Base-by-base conservation (phyloP, 2,797 vertebrate species). In the Enteromius trimaculatus region DNA sequence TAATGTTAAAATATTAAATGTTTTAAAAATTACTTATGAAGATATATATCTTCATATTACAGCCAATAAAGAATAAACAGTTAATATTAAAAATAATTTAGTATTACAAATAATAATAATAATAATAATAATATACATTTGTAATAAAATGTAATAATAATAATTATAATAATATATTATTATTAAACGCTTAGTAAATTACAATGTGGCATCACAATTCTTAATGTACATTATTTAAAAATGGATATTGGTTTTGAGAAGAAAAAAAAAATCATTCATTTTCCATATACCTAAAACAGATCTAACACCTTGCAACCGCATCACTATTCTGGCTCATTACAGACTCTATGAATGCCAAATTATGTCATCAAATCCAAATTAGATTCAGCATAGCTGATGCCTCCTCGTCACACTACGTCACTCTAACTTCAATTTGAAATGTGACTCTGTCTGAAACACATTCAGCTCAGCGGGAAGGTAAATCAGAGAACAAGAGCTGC, bases 401-500 rank as follows among this genome's bases (percentile, higher is more conserved):
- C 4, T 39, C 17, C 49, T 31, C 51, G 5, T 71, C 66, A 71
- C 51, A 55, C 23, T 47, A 76, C 60, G 80, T 81, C 55, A 71
- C 64, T n/a, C 65, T 37, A 62, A 66, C 72, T 77, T 26, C 66
- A 37, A n/a, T 66, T 34, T 34, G 13, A 55, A 55, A 79, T 17
- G 34, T n/a, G 31, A 29, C 23, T 66, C 49, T 72, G 4, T 1
- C 39, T 65, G 58, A 51, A 42, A 53, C 58, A 68, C 64, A 68
- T 39, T 64, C 23, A 4, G n/a, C 77, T 83, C 72, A 74, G 80
- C 29, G 3, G 64, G 82, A 82, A 62, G 70, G 42, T 65, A 80
- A 68, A 70, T 49, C 75, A 80, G 70, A 79, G 77, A 79, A 81
- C 26, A 26, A 71, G 65, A 79, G 34, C 26, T 70, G 47, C 75